Percentiles rank a stretch among this genome's conserved stretches.
These are phyloP conservation scores for Eledone cirrhosa DNA, from an alignment of 2,888 invertebrate species.

Conservation along the genomic window DNA sequence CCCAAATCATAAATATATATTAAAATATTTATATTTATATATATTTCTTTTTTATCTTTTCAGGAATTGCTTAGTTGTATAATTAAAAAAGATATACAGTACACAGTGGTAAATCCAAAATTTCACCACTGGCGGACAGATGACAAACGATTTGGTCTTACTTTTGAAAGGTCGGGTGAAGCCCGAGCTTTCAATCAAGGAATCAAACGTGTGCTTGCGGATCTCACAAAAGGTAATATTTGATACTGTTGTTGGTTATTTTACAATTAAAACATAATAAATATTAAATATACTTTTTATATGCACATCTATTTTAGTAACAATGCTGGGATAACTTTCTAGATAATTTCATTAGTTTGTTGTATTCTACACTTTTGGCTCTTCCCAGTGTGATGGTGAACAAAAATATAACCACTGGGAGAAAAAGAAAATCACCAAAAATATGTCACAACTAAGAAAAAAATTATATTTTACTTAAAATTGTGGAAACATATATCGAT, in stretches of 20 bases:
- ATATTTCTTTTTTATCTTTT: constrained; percentile 39
- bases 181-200: constrained; percentile 93
- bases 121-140: constrained; percentile 98
- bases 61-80: constrained; percentile 93
- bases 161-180: constrained; percentile 93
- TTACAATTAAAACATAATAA: no score
- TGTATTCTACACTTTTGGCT: neutral
- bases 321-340: no score
- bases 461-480: no score
- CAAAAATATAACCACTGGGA: neutral
- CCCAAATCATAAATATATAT: no score
- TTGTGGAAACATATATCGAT: no score
- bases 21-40: no score
- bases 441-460: no score
- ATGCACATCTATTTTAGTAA: no score
- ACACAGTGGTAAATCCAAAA: constrained; percentile 96
- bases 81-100: constrained; percentile 94
- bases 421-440: no score
- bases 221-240: constrained; percentile 83
- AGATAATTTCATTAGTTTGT: neutral
- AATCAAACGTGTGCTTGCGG: constrained; percentile 87
- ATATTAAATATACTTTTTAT: no score
- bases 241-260: no score
- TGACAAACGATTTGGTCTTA: constrained; percentile 92
- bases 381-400: neutral